Percentiles rank a stretch among this genome's conserved stretches.
These are phyloP conservation scores for Oligia latruncula DNA, from an alignment of 2,888 invertebrate genomes.

Conservation along the genomic window DNA sequence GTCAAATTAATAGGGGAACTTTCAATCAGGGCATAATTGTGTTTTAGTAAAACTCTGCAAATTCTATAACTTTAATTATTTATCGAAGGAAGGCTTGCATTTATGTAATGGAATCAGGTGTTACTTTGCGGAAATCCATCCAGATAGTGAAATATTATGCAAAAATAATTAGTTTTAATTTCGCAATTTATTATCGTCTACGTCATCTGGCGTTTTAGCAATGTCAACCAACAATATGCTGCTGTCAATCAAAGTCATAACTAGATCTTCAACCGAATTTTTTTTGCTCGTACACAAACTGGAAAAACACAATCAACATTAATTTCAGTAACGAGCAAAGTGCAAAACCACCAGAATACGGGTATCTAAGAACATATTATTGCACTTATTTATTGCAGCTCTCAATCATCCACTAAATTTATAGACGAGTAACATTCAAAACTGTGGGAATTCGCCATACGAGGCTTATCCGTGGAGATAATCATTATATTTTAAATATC, in stretches of 20 bases:
- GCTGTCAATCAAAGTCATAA: constrained; percentile 33
- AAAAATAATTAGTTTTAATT: neutral
- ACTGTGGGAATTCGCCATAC: constrained; percentile 86
- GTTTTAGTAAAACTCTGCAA: constrained; percentile 14
- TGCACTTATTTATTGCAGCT: constrained; percentile 63
- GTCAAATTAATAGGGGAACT: constrained; percentile 59
- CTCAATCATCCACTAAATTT: constrained; percentile 70
- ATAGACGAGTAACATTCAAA: constrained; percentile 72
- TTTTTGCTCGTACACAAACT: neutral
- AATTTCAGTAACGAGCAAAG: neutral
- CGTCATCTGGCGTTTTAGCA: neutral
- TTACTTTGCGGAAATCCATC: neutral
- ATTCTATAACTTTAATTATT: neutral
- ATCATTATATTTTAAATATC: constrained; percentile 88
- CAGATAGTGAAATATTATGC: neutral
- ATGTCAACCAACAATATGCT: neutral
- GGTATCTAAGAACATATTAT: constrained; percentile 9
- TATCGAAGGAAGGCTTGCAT: neutral
- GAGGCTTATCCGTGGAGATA: constrained; percentile 76
- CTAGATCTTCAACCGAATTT: neutral
- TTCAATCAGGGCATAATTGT: constrained; percentile 41
- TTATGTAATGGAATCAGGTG: neutral
- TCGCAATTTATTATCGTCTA: neutral
- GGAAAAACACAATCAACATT: constrained; percentile 18
- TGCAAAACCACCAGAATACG: constrained; percentile 1